These are phyloP conservation scores for Meandrina meandrites DNA, from an alignment of 92 coral and sea anemone genomes.

Conservation along the genomic window DNA sequence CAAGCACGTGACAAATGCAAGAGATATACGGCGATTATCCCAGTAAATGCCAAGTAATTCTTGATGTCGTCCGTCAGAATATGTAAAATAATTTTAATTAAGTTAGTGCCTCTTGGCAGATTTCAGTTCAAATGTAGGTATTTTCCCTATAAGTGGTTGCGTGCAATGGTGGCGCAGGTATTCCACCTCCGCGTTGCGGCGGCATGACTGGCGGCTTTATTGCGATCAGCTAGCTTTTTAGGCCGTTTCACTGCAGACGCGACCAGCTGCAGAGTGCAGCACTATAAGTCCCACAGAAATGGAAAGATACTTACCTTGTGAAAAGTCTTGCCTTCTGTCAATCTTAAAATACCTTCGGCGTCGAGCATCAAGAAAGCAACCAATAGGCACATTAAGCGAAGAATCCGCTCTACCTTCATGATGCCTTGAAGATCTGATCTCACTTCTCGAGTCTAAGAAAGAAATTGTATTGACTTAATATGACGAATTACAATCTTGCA, in stretches of 20 bases:
- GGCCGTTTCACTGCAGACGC: not conserved
- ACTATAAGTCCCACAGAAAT: not conserved
- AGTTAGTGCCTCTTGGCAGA: conserved; percentile 17
- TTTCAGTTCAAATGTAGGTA: conserved; percentile 1
- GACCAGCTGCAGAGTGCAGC: not conserved
- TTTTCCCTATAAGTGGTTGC: not conserved
- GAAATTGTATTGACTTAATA: conserved; percentile 24
- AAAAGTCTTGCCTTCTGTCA: conserved; percentile 28
- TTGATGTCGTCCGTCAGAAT: not conserved
- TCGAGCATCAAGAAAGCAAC: conserved; percentile 29
- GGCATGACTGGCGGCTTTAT: not conserved
- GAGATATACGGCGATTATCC: not conserved
- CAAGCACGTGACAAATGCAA: not conserved
- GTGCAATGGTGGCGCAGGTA: conserved; percentile 1
- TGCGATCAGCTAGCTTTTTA: not conserved
- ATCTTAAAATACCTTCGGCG: conserved; percentile 6
- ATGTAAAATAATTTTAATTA: not conserved
- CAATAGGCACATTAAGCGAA: conserved; percentile 21
- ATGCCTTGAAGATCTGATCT: not conserved
- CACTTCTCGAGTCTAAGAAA: conserved; percentile 27
- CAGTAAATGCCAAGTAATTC: not conserved
- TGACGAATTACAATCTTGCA: conserved; percentile 8
- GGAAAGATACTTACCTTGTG: conserved; percentile 26
- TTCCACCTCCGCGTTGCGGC: not conserved
- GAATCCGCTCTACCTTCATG: conserved; percentile 20